phyloP scores from a whole-genome alignment of 37 sponge, comb jelly and placozoan species.

The Halichondria panicea region DNA sequence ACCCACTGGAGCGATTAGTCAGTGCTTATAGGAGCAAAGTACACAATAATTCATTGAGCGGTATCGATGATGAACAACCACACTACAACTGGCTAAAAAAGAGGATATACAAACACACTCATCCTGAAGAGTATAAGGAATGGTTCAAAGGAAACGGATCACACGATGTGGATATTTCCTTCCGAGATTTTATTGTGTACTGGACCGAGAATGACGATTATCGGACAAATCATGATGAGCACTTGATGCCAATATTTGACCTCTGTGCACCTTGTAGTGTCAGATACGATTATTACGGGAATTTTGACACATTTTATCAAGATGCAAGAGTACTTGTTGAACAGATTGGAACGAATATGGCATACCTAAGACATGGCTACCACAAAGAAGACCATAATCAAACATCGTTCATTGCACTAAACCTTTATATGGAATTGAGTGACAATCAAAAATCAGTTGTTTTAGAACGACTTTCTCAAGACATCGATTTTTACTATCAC shows the following conservation, averaged over 20 bases:
- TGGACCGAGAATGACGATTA: too few relatives aligned
- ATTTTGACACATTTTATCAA: conserved; percentile 15
- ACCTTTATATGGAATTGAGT: neutral
- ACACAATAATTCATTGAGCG: too few relatives aligned
- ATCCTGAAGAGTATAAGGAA: conserved; percentile 5
- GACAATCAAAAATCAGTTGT: neutral
- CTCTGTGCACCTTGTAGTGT: too few relatives aligned
- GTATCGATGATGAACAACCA: too few relatives aligned
- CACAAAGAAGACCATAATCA: neutral
- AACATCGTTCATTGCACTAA: neutral
- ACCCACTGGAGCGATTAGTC: conserved; percentile 22
- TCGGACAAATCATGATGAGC: too few relatives aligned
- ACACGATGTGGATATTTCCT: neutral
- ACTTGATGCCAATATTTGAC: too few relatives aligned
- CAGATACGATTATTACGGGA: too few relatives aligned
- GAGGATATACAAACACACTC: conserved; percentile 14
- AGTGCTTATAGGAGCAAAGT: conserved; percentile 16
- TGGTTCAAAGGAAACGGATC: neutral
- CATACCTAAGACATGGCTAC: neutral
- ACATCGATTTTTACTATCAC: conserved; percentile 13
- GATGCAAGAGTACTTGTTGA: conserved; percentile 27
- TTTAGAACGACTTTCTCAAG: neutral
- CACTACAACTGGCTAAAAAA: conserved; percentile 29
- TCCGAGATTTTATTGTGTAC: too few relatives aligned
- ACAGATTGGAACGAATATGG: neutral